phyloP scores from a whole-genome alignment of 1,140 invertebrate genomes.

The Caenorhabditis latens region DNA sequence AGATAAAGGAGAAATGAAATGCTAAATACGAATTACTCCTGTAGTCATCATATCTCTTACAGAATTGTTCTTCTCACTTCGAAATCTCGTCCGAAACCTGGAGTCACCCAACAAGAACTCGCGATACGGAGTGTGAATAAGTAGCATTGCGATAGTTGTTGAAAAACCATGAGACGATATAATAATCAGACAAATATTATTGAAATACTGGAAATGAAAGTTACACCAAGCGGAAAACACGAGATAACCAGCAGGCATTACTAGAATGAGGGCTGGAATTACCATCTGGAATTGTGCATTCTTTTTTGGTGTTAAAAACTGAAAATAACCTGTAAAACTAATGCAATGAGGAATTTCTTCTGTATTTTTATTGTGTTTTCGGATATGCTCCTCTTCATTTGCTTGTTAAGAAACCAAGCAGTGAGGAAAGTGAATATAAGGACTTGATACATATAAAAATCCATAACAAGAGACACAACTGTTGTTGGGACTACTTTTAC shows the following conservation, averaged over 20 bases:
- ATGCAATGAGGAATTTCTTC: background rate
- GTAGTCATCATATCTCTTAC: too few relatives aligned
- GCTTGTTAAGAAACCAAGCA: background rate
- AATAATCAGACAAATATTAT: background rate
- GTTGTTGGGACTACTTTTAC: background rate
- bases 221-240: background rate
- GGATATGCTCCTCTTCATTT: background rate
- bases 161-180: background rate
- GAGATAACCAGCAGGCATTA: background rate
- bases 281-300: background rate
- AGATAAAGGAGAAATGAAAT: too few relatives aligned
- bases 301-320: background rate
- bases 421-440: background rate
- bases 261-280: background rate
- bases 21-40: too few relatives aligned
- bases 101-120: background rate
- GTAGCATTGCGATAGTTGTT: background rate
- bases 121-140: background rate
- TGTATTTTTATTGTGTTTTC: background rate
- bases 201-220: background rate
- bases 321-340: background rate
- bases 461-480: background rate
- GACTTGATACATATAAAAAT: background rate
- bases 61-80: too few relatives aligned
- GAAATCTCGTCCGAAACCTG: too few relatives aligned